Evolutionary conservation across 1,140 invertebrate species (phyloP).

Genomic region (Hypsibius dujardini): DNA sequence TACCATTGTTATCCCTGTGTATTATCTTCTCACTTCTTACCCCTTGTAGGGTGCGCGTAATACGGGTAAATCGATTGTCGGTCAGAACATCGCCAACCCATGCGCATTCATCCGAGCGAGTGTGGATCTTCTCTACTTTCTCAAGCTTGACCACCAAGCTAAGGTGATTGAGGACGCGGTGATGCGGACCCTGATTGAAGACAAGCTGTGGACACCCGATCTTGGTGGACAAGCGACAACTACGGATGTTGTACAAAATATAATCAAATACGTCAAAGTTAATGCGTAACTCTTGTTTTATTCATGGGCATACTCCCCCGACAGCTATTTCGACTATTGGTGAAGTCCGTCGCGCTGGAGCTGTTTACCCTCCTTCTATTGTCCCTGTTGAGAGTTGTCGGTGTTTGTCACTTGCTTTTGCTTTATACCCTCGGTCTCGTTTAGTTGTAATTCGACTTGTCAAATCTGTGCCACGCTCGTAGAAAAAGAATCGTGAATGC

Average conservation of each 20-base stretch:
- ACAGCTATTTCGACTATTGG: too few species aligned
- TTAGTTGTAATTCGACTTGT: too few species aligned
- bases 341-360: too few species aligned
- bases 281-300: not conserved
- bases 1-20: too few species aligned
- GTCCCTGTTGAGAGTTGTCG: too few species aligned
- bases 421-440: too few species aligned
- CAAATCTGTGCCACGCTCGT: too few species aligned
- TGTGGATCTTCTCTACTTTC: conserved; percentile 74
- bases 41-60: conserved; percentile 57
- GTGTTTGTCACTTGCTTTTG: too few species aligned
- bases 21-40: not conserved
- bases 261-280: conserved; percentile 1
- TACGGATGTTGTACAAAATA: conserved; percentile 37
- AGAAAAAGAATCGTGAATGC: too few species aligned
- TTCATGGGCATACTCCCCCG: too few species aligned
- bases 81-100: conserved; percentile 92
- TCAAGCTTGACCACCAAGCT: conserved; percentile 64
- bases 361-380: too few species aligned
- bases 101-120: conserved; percentile 82
- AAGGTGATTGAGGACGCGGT: conserved; percentile 55
- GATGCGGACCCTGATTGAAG: conserved; percentile 59
- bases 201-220: conserved; percentile 44
- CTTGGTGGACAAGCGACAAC: conserved; percentile 43
- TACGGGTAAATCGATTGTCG: conserved; percentile 73